A percentile compares a stretch with the other conserved stretches of the same genome.
Conservation (phyloP, 2,797 vertebrate species). For the Diceros bicornis region DNA sequence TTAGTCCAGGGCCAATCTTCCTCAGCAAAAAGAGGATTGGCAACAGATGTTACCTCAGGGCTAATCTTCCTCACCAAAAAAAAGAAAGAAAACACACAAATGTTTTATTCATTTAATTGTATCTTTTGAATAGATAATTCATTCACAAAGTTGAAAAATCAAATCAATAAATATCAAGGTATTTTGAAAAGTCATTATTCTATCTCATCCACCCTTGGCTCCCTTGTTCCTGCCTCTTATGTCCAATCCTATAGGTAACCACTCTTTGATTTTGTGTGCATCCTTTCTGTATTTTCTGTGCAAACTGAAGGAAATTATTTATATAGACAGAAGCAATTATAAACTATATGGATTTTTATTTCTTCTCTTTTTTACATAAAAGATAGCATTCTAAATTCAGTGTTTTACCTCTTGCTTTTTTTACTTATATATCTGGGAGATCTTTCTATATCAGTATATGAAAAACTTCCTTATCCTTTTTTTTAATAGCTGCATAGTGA, state of each 20-base stretch:
- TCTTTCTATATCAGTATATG: neutral
- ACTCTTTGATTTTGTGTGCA: neutral
- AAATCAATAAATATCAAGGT: neutral
- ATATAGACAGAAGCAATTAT: neutral
- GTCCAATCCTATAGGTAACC: neutral
- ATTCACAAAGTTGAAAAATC: conserved; percentile 41
- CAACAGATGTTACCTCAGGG: no score
- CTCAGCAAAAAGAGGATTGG: no score
- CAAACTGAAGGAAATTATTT: neutral
- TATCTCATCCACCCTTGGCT: neutral
- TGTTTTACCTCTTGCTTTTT: neutral
- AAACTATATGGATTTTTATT: neutral
- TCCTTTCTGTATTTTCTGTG: neutral
- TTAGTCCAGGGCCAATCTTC: no score
- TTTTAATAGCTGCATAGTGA: neutral
- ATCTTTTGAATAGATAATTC: neutral
- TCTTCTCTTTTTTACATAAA: conserved; percentile 3
- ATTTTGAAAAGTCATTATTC: neutral
- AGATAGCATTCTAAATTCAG: neutral
- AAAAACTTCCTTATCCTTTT: neutral
- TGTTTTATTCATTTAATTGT: neutral
- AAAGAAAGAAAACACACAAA: no score
- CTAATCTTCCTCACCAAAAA: no score
- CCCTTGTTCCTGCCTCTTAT: neutral
- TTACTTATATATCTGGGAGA: neutral